A percentile compares a stretch with the other conserved stretches of the same genome.
phyloP scores from a whole-genome alignment of 2,797 vertebrate genomes.

The Semotilus atromaculatus region DNA sequence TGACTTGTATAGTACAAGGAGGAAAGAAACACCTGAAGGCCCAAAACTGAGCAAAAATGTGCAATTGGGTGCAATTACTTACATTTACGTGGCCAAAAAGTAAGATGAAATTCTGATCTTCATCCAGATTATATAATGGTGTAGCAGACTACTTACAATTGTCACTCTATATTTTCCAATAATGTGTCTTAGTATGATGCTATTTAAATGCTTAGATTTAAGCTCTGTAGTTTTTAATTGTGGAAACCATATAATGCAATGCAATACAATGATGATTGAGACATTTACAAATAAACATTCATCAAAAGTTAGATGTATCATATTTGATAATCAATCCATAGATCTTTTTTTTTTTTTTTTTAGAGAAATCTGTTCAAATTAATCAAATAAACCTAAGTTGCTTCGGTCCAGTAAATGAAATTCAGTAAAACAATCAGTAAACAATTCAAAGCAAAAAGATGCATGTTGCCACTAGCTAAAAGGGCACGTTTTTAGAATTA shows the following conservation, averaged over 20 bases:
- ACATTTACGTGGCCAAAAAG: too few species aligned
- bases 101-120: too few species aligned
- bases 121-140: too few species aligned
- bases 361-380: too few species aligned
- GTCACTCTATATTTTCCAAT: not conserved
- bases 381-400: not conserved
- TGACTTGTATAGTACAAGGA: not conserved
- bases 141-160: not conserved
- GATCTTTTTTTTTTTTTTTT: too few species aligned
- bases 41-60: not conserved
- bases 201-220: not conserved
- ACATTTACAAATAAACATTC: not conserved
- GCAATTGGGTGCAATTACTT: not conserved
- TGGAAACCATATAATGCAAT: not conserved
- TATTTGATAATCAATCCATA: too few species aligned
- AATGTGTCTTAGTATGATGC: not conserved
- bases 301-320: not conserved
- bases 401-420: not conserved
- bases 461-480: not conserved
- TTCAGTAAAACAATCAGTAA: not conserved
- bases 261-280: too few species aligned
- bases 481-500: not conserved
- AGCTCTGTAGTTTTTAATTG: not conserved
- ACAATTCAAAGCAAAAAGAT: not conserved
- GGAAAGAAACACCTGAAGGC: not conserved